phyloP scores from a whole-genome alignment of 2,113 vertebrate genomes.

The Menidia beryllina region DNA sequence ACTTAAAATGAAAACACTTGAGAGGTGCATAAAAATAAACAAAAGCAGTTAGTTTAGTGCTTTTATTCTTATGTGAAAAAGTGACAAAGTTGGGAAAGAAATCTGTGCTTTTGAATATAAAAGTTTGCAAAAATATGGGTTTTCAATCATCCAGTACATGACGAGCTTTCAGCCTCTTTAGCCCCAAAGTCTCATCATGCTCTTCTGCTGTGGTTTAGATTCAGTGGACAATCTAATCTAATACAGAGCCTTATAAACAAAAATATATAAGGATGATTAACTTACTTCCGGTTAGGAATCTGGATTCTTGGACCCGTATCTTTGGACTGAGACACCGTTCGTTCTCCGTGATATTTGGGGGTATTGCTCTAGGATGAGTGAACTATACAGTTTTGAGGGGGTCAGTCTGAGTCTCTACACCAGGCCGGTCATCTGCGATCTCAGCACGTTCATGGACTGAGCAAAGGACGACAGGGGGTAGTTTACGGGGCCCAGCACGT shows the following conservation, averaged over 20 bases:
- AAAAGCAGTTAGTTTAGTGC: constrained; percentile 30
- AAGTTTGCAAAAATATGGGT: constrained; percentile 73
- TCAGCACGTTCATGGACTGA: constrained; percentile 85
- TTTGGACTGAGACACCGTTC: constrained; percentile 71
- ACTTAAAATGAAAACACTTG: too few relatives aligned
- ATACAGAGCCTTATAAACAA: constrained; percentile 2
- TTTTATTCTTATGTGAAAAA: constrained; percentile 73
- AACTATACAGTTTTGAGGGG: neutral
- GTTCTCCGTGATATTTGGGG: constrained; percentile 28
- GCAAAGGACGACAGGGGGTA: constrained; percentile 89
- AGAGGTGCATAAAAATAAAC: constrained; percentile 5
- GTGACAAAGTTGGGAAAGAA: constrained; percentile 72
- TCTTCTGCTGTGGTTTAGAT: neutral
- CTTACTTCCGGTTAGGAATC: constrained; percentile 21
- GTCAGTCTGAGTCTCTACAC: constrained; percentile 79
- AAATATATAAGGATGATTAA: constrained; percentile 22
- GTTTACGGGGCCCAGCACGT: constrained; percentile 80
- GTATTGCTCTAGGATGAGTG: constrained; percentile 73
- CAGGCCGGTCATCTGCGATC: constrained; percentile 91
- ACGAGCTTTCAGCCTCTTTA: neutral
- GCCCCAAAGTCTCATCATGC: neutral
- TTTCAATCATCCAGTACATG: constrained; percentile 51
- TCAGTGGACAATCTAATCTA: constrained; percentile 4
- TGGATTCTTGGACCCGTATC: constrained; percentile 31
- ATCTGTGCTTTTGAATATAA: constrained; percentile 73